phyloP scores from a whole-genome alignment of 2,113 vertebrate species.

The Phaetusa simplex region DNA sequence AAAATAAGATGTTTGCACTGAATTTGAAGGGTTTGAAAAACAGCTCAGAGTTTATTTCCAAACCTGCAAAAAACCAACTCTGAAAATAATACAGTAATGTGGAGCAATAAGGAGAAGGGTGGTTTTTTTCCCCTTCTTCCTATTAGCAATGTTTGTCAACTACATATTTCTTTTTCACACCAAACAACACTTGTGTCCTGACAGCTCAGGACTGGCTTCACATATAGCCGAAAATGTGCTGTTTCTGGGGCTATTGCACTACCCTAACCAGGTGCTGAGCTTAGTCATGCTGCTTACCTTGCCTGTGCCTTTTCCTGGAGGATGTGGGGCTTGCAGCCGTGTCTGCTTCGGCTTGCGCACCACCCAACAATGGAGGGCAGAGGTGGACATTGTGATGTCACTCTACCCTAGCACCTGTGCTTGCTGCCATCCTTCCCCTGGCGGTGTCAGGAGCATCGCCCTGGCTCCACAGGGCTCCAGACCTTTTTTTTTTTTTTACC shows the following conservation, averaged over 20 bases:
- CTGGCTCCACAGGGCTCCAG: neutral
- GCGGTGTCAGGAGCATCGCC: neutral
- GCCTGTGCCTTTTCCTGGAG: neutral
- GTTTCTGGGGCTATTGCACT: neutral
- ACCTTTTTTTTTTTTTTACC: neutral
- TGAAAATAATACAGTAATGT: slow-evolving; percentile 40
- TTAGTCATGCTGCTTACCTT: neutral
- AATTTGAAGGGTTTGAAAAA: slow-evolving; percentile 55
- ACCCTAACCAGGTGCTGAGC: neutral
- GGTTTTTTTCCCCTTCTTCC: neutral
- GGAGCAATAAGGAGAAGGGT: neutral
- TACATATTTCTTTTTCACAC: neutral
- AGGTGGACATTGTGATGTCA: neutral
- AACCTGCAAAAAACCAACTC: neutral
- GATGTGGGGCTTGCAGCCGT: neutral
- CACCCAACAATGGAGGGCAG: accelerated
- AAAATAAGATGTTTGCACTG: slow-evolving; percentile 60
- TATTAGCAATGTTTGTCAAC: slow-evolving; percentile 3
- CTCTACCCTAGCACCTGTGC: neutral
- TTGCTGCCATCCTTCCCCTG: neutral
- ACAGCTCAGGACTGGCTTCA: neutral
- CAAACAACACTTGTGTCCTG: neutral
- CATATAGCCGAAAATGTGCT: neutral
- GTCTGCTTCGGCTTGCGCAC: neutral
- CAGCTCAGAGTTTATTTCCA: slow-evolving; percentile 25